Conservation (phyloP, 23 tunicate species). For the Styela plicata region DNA sequence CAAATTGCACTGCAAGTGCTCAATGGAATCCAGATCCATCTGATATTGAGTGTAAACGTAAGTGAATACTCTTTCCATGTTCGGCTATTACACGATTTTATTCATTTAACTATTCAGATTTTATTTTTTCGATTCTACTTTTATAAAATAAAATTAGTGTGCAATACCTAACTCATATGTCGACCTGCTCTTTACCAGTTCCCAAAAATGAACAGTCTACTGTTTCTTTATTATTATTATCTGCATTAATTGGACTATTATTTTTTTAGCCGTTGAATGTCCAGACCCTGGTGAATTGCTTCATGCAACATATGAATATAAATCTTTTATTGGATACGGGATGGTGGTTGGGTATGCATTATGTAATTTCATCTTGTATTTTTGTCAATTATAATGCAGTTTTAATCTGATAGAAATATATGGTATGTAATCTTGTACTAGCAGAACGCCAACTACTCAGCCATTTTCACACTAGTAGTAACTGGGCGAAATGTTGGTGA, state of each 20-base stretch:
- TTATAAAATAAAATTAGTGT: too few species aligned
- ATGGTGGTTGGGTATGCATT: constrained; percentile 53
- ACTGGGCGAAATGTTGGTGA: too few species aligned
- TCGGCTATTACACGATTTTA: background rate
- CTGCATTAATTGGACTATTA: too few species aligned
- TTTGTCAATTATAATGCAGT: too few species aligned
- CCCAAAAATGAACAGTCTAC: too few species aligned
- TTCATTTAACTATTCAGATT: background rate
- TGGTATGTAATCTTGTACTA: too few species aligned
- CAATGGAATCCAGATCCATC: constrained; percentile 61
- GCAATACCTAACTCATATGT: too few species aligned
- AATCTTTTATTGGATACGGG: constrained; percentile 17
- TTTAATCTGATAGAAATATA: too few species aligned
- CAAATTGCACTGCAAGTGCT: constrained; percentile 46
- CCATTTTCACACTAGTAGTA: too few species aligned
- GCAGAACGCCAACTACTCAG: too few species aligned
- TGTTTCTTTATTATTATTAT: too few species aligned
- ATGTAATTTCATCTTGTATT: background rate
- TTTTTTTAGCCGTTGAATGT: constrained; percentile 53
- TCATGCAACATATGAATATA: constrained; percentile 17
- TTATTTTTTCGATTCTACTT: background rate
- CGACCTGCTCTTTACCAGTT: too few species aligned
- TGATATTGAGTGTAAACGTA: constrained; percentile 34
- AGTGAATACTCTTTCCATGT: constrained; percentile 4
- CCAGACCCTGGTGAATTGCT: constrained; percentile 59